phyloP scores from a whole-genome alignment of 1,140 invertebrate genomes.

The Philotrypesis tridentata region DNA sequence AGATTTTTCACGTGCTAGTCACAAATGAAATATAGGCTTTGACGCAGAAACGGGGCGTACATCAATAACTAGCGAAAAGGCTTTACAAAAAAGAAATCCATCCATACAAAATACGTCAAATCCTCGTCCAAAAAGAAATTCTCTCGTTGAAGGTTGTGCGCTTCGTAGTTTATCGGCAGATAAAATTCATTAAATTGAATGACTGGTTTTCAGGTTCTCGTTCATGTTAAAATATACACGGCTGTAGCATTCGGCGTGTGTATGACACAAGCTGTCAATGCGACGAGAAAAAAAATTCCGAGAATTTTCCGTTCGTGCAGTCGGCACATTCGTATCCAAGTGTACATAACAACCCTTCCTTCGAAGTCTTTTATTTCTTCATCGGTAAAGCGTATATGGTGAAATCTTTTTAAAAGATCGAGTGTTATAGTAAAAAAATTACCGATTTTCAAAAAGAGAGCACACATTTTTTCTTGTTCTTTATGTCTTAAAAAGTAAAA shows the following conservation, averaged over 20 bases:
- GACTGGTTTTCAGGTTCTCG: conserved; percentile 9
- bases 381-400: not conserved
- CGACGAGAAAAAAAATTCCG: not conserved
- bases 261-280: not conserved
- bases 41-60: not conserved
- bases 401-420: too few relatives aligned
- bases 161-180: not conserved
- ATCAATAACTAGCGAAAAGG: not conserved
- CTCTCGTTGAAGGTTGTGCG: too few relatives aligned
- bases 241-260: not conserved
- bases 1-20: not conserved
- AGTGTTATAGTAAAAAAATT: too few relatives aligned
- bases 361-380: not conserved
- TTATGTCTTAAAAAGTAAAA: too few relatives aligned
- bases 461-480: too few relatives aligned
- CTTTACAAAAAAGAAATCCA: not conserved
- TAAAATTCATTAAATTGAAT: conserved; percentile 35
- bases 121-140: too few relatives aligned
- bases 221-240: not conserved
- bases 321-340: not conserved
- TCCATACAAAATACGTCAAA: too few relatives aligned
- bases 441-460: too few relatives aligned
- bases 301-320: not conserved
- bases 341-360: not conserved
- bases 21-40: not conserved